Percentiles rank a stretch among this genome's conserved stretches.
These are phyloP conservation scores for Microdon myrmicae DNA, from an alignment of 2,888 invertebrate genomes.

Conservation along the genomic window DNA sequence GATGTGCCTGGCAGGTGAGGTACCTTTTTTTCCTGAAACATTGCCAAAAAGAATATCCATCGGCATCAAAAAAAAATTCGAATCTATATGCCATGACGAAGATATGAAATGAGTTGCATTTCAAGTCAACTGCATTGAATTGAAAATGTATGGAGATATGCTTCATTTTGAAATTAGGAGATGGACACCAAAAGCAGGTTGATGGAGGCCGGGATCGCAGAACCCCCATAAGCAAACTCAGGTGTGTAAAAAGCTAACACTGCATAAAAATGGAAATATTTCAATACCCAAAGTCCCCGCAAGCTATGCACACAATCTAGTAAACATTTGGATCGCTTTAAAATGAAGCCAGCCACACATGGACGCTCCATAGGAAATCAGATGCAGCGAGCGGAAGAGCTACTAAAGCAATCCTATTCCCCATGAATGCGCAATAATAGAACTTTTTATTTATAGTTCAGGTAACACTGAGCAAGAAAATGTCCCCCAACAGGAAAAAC, in stretches of 20 bases:
- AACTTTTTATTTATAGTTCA: slow-evolving; percentile 51
- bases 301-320: too few relatives aligned
- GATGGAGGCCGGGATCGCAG: too few relatives aligned
- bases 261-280: slow-evolving; percentile 18
- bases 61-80: neutral
- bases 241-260: slow-evolving; percentile 6
- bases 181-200: too few relatives aligned
- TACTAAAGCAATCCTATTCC: slow-evolving; percentile 45
- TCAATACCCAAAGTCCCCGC: neutral
- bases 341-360: slow-evolving; percentile 6
- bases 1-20: slow-evolving; percentile 36
- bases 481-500: slow-evolving; percentile 35
- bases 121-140: slow-evolving; percentile 16
- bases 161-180: too few relatives aligned
- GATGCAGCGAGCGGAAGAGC: slow-evolving; percentile 29
- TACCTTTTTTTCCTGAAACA: slow-evolving; percentile 4
- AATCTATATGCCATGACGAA: neutral
- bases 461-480: slow-evolving; percentile 34
- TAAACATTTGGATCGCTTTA: slow-evolving; percentile 20
- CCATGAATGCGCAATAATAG: slow-evolving; percentile 48
- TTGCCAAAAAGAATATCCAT: slow-evolving; percentile 17
- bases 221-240: slow-evolving; percentile 21
- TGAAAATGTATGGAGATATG: slow-evolving; percentile 17
- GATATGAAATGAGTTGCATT: slow-evolving; percentile 3
- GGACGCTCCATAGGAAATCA: slow-evolving; percentile 2